These are phyloP conservation scores for Coregonus suidteri DNA, from an alignment of 2,797 vertebrate species.

Conservation along the genomic window DNA sequence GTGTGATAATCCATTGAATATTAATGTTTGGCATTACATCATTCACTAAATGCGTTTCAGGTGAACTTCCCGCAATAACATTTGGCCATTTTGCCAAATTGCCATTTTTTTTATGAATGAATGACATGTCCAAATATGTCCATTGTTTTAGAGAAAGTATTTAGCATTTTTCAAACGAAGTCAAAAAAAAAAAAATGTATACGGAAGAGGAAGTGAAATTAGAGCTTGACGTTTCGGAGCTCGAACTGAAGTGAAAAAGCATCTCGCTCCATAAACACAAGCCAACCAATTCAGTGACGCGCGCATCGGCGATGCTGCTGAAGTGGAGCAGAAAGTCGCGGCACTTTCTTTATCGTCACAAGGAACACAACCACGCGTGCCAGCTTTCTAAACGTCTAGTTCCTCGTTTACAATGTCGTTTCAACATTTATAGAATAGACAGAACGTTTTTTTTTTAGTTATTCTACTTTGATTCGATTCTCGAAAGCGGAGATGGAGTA, in stretches of 20 bases:
- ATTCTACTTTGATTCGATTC: not conserved
- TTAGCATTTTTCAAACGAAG: too few species aligned
- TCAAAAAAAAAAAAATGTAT: not conserved
- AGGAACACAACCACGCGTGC: not conserved
- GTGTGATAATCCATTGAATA: too few species aligned
- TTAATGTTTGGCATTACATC: too few species aligned
- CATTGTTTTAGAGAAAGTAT: too few species aligned
- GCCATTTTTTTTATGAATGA: not conserved
- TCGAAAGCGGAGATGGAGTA: constrained; percentile 78
- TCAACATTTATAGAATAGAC: not conserved
- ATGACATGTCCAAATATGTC: too few species aligned
- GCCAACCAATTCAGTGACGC: not conserved
- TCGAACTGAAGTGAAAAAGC: not conserved
- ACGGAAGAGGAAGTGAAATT: not conserved
- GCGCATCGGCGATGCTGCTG: not conserved
- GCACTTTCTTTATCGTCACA: not conserved
- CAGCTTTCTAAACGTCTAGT: not conserved
- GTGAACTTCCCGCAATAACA: not conserved
- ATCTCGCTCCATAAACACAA: not conserved
- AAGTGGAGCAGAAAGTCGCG: not conserved
- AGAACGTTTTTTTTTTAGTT: not conserved
- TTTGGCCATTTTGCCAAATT: not conserved
- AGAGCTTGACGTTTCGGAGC: not conserved
- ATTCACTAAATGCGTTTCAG: too few species aligned
- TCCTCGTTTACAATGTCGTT: not conserved